These are phyloP conservation scores for Macquaria ambigua DNA, from an alignment of 2,113 vertebrate genomes.

Conservation along the genomic window DNA sequence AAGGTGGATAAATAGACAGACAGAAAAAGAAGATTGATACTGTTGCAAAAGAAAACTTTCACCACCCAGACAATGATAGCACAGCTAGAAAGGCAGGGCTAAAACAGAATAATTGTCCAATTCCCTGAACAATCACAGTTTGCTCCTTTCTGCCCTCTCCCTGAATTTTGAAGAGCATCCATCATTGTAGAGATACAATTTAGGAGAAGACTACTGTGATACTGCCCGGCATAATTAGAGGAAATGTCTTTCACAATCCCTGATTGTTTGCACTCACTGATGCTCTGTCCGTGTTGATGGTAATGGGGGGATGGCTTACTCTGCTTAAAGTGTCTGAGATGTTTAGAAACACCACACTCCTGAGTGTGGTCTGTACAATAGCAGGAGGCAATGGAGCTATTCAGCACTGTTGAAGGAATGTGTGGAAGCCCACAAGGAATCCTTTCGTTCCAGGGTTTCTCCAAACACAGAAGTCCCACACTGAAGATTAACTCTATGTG, in stretches of 20 bases:
- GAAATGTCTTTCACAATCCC: conserved; percentile 63
- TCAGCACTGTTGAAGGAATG: conserved; percentile 82
- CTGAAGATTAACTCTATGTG: conserved; percentile 80
- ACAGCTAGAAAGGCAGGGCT: conserved; percentile 5
- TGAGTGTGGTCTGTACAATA: conserved; percentile 82
- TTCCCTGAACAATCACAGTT: conserved; percentile 32
- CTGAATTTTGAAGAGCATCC: conserved; percentile 41
- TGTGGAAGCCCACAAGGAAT: conserved; percentile 82
- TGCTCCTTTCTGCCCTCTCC: conserved; percentile 31
- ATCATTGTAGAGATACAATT: conserved; percentile 50
- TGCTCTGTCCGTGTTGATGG: conserved; percentile 34
- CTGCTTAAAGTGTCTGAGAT: conserved; percentile 61
- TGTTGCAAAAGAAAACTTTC: background rate
- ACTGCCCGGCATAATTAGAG: conserved; percentile 50
- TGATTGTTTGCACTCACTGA: conserved; percentile 62
- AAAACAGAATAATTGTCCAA: conserved; percentile 54
- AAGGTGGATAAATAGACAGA: conserved; percentile 24
- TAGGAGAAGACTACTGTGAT: conserved; percentile 27
- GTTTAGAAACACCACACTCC: conserved; percentile 81
- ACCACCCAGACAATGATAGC: conserved; percentile 29
- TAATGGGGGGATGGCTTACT: conserved; percentile 29
- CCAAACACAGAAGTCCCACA: conserved; percentile 82
- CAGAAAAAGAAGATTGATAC: conserved; percentile 16
- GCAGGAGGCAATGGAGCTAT: conserved; percentile 65
- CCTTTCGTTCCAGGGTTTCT: conserved; percentile 81